phyloP scores from a whole-genome alignment of 2,888 invertebrate species.

The Sthenelais limicola region DNA sequence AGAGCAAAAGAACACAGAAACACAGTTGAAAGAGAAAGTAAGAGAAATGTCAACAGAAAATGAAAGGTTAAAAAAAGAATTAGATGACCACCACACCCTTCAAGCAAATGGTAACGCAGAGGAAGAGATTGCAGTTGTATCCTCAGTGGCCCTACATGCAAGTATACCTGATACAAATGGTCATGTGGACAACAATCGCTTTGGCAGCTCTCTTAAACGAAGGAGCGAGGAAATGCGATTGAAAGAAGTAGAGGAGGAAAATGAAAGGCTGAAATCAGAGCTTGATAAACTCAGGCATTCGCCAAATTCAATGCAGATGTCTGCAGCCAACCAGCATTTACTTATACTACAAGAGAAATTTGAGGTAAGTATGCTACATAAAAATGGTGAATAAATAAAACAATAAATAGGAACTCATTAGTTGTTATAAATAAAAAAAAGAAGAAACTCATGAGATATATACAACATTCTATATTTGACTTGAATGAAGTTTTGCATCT shows the following conservation, averaged over 20 bases:
- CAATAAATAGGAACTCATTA: too few relatives aligned
- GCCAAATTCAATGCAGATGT: background rate
- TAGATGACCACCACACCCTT: background rate
- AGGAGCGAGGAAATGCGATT: slow-evolving; percentile 14
- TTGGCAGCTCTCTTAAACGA: slow-evolving; percentile 12
- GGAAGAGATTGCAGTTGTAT: background rate
- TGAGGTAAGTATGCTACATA: slow-evolving; percentile 18
- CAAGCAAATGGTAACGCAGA: slow-evolving; percentile 15
- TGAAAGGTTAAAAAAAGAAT: background rate
- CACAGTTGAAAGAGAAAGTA: background rate
- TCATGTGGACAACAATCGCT: background rate
- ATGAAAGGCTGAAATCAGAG: slow-evolving; percentile 23
- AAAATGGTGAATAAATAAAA: too few relatives aligned
- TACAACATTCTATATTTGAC: too few relatives aligned
- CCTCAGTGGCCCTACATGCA: background rate
- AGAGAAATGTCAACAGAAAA: background rate
- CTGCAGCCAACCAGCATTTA: background rate
- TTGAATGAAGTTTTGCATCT: too few relatives aligned
- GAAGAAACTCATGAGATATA: too few relatives aligned
- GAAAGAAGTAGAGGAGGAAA: slow-evolving; percentile 14
- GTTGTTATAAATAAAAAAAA: too few relatives aligned
- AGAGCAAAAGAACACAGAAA: slow-evolving; percentile 9
- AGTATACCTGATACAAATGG: background rate
- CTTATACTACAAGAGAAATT: slow-evolving; percentile 19
- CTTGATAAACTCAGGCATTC: background rate